phyloP scores from a whole-genome alignment of 2,797 vertebrate genomes.

The Acomys russatus region DNA sequence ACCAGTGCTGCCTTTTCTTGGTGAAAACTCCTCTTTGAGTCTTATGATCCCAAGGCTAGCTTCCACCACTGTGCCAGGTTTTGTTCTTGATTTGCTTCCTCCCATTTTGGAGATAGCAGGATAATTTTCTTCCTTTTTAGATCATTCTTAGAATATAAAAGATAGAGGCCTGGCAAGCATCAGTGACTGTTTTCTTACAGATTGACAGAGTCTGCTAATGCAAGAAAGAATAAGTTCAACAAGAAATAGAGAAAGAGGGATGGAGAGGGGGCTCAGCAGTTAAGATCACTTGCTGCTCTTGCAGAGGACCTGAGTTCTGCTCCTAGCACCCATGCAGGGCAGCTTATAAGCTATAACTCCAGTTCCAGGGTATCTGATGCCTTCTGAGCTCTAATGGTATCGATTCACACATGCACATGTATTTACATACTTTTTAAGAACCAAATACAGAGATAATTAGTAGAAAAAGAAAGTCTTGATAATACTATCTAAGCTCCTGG shows the following conservation, averaged over 20 bases:
- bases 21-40: not conserved
- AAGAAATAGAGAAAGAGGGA: not conserved
- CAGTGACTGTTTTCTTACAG: constrained; percentile 14
- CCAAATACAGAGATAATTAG: not conserved
- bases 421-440: not conserved
- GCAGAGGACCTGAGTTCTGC: not conserved
- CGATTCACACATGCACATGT: not conserved
- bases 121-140: constrained; percentile 39
- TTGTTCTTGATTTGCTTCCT: not conserved
- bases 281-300: not conserved
- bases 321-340: not conserved
- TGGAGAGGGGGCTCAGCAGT: not conserved
- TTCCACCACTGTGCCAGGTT: not conserved
- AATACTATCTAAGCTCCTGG: not conserved
- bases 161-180: not conserved
- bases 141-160: not conserved
- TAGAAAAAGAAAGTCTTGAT: constrained; percentile 23
- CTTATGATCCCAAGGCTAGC: not conserved
- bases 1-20: not conserved
- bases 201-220: not conserved
- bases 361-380: not conserved
- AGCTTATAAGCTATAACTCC: not conserved
- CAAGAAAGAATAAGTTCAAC: not conserved
- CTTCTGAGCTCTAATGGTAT: not conserved
- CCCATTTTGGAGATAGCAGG: not conserved